Conservation (phyloP, 2,888 invertebrate genomes). For the Noctua janthe region DNA sequence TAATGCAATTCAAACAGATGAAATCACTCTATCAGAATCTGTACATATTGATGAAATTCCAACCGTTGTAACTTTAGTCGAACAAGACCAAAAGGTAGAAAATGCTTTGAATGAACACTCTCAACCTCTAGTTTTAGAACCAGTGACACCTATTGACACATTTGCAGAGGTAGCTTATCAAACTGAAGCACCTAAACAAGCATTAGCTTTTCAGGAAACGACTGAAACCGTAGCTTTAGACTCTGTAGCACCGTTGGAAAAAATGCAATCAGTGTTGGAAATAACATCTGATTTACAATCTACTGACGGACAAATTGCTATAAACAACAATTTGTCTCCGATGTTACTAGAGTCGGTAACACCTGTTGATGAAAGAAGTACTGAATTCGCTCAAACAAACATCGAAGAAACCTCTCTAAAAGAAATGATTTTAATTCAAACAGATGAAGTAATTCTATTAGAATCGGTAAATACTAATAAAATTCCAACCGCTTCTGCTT, state of each 20-base stretch:
- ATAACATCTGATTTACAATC: background rate
- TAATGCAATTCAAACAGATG: background rate
- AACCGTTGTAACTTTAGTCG: background rate
- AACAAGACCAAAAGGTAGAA: background rate
- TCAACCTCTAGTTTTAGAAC: slow-evolving; percentile 21
- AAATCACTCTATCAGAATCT: slow-evolving; percentile 13
- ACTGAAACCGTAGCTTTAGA: background rate
- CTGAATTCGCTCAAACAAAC: background rate
- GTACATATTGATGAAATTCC: background rate
- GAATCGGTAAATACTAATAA: slow-evolving; percentile 1
- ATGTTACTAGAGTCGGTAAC: background rate
- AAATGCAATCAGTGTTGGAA: background rate
- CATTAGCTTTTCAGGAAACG: background rate
- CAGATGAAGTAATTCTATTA: background rate
- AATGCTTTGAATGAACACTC: background rate
- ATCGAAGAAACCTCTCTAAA: background rate
- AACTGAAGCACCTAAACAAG: background rate
- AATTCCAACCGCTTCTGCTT: background rate
- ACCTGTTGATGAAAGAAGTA: slow-evolving; percentile 8
- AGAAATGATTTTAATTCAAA: background rate
- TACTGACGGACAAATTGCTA: background rate
- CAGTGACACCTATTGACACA: background rate
- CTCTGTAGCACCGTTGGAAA: background rate
- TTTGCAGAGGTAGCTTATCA: background rate
- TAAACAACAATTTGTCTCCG: background rate